phyloP scores from a whole-genome alignment of 92 coral and sea anemone species.

The Umimayanthus kanabou region DNA sequence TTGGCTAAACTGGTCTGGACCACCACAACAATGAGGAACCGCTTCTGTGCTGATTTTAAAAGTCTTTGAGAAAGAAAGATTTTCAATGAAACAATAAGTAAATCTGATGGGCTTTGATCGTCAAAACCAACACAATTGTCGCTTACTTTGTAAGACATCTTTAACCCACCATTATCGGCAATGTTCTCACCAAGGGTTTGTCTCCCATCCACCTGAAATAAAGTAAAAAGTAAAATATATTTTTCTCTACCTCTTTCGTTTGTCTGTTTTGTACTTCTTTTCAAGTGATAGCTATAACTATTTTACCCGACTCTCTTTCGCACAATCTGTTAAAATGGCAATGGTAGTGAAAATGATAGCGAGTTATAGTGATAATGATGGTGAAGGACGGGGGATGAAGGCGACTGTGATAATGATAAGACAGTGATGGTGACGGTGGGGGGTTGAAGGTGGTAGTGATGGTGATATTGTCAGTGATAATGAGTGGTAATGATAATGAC shows the following conservation, averaged over 20 bases:
- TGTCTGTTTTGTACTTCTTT: too few relatives aligned
- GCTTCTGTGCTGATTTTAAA: not conserved
- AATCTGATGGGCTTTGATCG: not conserved
- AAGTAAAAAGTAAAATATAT: not conserved
- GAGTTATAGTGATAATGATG: too few relatives aligned
- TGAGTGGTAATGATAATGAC: too few relatives aligned
- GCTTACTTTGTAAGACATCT: slow-evolving; percentile 80
- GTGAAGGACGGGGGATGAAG: too few relatives aligned
- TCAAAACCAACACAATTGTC: not conserved
- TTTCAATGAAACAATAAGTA: not conserved
- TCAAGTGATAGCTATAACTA: not conserved
- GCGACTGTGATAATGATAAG: too few relatives aligned
- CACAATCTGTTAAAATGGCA: too few relatives aligned
- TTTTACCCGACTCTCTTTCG: too few relatives aligned
- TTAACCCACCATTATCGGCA: slow-evolving; percentile 96
- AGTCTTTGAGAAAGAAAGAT: not conserved
- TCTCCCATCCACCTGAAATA: slow-evolving; percentile 75
- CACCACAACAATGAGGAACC: not conserved
- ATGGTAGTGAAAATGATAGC: too few relatives aligned
- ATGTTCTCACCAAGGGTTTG: slow-evolving; percentile 91
- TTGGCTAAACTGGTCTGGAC: not conserved
- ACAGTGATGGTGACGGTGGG: too few relatives aligned
- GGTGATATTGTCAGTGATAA: too few relatives aligned
- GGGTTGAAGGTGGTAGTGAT: too few relatives aligned
- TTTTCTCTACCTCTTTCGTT: not conserved